A percentile compares a stretch with the other conserved stretches of the same genome.
These are phyloP conservation scores for Mamestra brassicae DNA, from an alignment of 2,888 invertebrate species.

Conservation along the genomic window DNA sequence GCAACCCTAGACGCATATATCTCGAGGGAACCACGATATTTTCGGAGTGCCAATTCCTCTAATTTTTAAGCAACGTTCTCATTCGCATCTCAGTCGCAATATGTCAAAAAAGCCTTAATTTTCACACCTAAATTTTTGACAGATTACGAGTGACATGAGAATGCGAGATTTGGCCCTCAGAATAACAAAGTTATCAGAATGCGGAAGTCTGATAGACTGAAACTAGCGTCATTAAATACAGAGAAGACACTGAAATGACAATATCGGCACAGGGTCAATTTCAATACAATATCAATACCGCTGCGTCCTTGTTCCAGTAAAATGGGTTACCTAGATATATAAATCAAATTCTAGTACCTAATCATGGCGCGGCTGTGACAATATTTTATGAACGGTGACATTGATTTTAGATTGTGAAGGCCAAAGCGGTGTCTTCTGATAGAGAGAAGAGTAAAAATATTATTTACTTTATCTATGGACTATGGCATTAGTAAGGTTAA, in stretches of 20 bases:
- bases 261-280: conserved; percentile 6
- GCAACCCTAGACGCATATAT: too few relatives aligned
- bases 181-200: not conserved
- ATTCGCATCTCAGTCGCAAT: too few relatives aligned
- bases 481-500: conserved; percentile 1
- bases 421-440: not conserved
- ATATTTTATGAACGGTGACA: not conserved
- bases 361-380: not conserved
- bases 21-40: too few relatives aligned
- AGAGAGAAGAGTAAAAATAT: not conserved
- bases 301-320: conserved; percentile 28
- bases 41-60: too few relatives aligned
- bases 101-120: too few relatives aligned
- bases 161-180: too few relatives aligned
- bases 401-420: not conserved
- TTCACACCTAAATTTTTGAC: too few relatives aligned
- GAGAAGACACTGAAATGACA: not conserved
- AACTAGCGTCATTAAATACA: not conserved
- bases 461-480: not conserved
- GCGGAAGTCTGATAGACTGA: not conserved
- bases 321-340: not conserved
- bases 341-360: not conserved
- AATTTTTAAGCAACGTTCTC: too few relatives aligned
- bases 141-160: too few relatives aligned
- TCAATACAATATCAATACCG: conserved; percentile 34